Conservation (phyloP, 1,140 invertebrate species). For the Chironomus tepperi region DNA sequence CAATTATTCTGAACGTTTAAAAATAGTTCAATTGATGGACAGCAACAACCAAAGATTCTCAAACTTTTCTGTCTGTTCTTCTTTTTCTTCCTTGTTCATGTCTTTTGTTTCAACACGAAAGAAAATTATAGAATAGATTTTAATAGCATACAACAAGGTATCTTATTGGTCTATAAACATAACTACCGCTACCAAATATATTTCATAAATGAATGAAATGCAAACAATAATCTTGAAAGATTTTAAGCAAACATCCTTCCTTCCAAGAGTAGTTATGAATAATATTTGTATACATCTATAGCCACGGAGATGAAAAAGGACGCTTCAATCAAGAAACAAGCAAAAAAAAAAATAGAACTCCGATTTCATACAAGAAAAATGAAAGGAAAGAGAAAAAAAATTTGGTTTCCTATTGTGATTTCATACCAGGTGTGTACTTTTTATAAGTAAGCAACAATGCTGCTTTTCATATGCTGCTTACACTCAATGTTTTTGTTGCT, state of each 20-base stretch:
- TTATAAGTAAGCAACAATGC: background rate
- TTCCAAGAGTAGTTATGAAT: background rate
- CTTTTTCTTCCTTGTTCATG: no score
- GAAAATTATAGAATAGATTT: no score
- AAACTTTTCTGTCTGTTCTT: no score
- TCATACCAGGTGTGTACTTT: constrained; percentile 1
- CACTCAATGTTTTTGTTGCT: background rate
- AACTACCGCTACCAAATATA: background rate
- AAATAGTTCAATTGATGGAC: background rate
- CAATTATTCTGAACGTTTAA: background rate
- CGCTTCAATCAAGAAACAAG: background rate
- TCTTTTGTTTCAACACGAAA: no score
- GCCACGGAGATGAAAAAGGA: background rate
- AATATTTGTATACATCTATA: background rate
- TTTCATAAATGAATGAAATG: background rate
- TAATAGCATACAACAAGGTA: no score
- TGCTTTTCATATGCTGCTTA: no score
- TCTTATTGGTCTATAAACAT: no score
- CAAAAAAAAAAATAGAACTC: background rate
- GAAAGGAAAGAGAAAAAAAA: background rate
- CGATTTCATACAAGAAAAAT: background rate
- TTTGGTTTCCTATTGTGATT: background rate
- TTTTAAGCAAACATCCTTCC: constrained; percentile 1
- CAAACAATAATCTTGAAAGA: background rate
- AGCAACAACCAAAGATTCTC: background rate